A percentile compares a stretch with the other conserved stretches of the same genome.
These are phyloP conservation scores for Brachyhypopomus gauderio DNA, from an alignment of 2,113 vertebrate genomes.

Conservation along the genomic window DNA sequence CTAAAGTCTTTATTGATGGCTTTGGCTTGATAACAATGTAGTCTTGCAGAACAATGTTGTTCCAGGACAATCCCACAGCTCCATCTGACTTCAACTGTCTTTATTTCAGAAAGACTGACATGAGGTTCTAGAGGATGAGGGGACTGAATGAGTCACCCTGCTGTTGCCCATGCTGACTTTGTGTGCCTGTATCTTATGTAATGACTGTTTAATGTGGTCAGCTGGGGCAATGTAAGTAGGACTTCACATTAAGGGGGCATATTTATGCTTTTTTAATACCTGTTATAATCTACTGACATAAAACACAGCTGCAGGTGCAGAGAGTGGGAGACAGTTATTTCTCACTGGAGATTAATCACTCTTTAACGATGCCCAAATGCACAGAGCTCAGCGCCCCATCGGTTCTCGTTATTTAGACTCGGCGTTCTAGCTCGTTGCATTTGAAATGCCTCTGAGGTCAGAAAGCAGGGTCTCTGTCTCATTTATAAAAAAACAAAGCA, in stretches of 20 bases:
- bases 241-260: neutral
- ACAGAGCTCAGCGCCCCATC: neutral
- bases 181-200: neutral
- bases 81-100: neutral
- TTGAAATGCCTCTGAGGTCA: neutral
- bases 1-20: neutral
- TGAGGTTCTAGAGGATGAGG: neutral
- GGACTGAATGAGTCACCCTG: neutral
- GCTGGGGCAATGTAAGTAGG: neutral
- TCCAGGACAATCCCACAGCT: neutral
- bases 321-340: neutral
- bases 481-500: neutral
- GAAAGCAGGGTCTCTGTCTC: neutral
- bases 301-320: neutral
- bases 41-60: neutral
- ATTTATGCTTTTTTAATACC: constrained; percentile 7
- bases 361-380: neutral
- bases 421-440: neutral
- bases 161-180: neutral
- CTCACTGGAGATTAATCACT: constrained; percentile 5
- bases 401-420: neutral
- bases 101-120: neutral
- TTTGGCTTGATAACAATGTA: neutral
- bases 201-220: neutral
- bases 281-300: neutral